Evolutionary conservation across 2,797 vertebrate genomes (phyloP), one percentile per base, ranked within the genome.

Genomic region (Poecilia velifera): DNA sequence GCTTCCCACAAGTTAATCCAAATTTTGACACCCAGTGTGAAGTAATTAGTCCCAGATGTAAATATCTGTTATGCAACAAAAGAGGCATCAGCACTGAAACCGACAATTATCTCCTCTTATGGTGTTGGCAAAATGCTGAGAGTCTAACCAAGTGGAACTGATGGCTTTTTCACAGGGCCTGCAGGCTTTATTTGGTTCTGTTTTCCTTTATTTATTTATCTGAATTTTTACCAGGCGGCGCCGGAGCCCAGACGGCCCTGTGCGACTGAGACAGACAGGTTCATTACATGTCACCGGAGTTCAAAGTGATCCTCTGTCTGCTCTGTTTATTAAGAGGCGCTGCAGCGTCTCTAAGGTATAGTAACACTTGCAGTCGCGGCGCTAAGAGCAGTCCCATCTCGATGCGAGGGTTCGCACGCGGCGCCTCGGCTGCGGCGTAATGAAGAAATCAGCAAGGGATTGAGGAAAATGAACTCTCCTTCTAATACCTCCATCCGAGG

Each of bases 1-100:
- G 81, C 83, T 53, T 90, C 91, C 87, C 87, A 86, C 88, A 79
- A 90, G 81, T 90, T 91, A 87, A 90, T 92, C 87, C 89, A 66
- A 36, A 88, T 83, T 82, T 51, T 91, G 90, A 91, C 88, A 93
- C 88, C 81, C 81, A 82, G 86, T 77, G 86, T 84, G 84, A 86
- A 87, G 87, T 94, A 94, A 94, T 94, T 94, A 94, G 91, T 94
- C 93, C 93, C 94, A 85, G 90, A 92, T 93, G 93, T 93, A 92
- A 94, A 94, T 92, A 91, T 92, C 86, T 86, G 90, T 90, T 90
- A 90, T 83, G 90, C 90, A 93, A 93, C 91, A 91, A 92, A 91
- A 93, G 92, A 81, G 80, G 87, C 90, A 90, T 86, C 89, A 36
- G 85, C 91, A 84, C 85, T 64, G 87, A 90, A 92, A 93, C 87